phyloP scores from a whole-genome alignment of 2,888 invertebrate species.

The Torymus texanus region DNA sequence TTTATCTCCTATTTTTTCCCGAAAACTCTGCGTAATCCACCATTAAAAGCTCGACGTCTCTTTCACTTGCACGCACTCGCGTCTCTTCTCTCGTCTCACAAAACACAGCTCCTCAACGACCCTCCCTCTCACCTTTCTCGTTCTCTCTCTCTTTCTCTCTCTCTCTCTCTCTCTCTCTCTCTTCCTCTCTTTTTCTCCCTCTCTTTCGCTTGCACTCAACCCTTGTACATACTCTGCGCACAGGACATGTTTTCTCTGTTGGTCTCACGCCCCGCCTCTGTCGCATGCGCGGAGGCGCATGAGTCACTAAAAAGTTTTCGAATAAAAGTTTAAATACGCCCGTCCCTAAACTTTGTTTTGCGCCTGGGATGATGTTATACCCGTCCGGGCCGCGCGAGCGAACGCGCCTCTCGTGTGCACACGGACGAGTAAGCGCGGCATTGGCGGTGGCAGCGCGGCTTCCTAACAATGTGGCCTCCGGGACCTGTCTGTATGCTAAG shows the following conservation, averaged over 20 bases:
- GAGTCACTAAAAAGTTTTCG: slow-evolving; percentile 72
- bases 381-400: slow-evolving; percentile 25
- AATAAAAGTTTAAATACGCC: slow-evolving; percentile 74
- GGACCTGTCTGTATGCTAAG: slow-evolving; percentile 66
- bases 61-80: slow-evolving; percentile 58
- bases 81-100: slow-evolving; percentile 37
- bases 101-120: slow-evolving; percentile 9
- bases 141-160: no score
- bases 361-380: slow-evolving; percentile 53
- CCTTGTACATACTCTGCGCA: slow-evolving; percentile 26
- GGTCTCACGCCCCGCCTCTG: slow-evolving; percentile 14
- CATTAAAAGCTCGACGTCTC: slow-evolving; percentile 39
- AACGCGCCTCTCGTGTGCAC: slow-evolving; percentile 31
- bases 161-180: no score
- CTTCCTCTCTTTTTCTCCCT: no score
- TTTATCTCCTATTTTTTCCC: slow-evolving; percentile 8
- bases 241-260: slow-evolving; percentile 36
- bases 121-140: no score
- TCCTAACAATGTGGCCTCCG: slow-evolving; percentile 66
- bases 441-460: slow-evolving; percentile 47
- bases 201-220: slow-evolving; percentile 13
- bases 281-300: slow-evolving; percentile 15
- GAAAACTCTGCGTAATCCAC: slow-evolving; percentile 26
- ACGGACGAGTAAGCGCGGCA: slow-evolving; percentile 43
- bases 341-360: slow-evolving; percentile 68